A percentile compares a stretch with the other conserved stretches of the same genome.
phyloP scores from a whole-genome alignment of 2,113 vertebrate species.

The Thunnus thynnus region DNA sequence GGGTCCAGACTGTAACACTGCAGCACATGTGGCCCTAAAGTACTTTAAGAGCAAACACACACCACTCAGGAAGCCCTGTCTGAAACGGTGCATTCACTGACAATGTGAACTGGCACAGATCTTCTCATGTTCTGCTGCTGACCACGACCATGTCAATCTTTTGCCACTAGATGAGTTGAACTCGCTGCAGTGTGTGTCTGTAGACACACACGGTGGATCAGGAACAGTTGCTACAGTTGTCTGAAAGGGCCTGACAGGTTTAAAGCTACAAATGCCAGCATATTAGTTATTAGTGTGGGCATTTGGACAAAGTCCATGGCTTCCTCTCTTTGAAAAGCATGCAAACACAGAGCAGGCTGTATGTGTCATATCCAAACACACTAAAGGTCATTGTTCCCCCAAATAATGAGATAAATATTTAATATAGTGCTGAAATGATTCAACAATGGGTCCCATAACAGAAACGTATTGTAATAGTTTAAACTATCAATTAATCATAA shows the following conservation, averaged over 20 bases:
- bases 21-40: too few relatives aligned
- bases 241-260: slow-evolving; percentile 5
- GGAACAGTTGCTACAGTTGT: slow-evolving; percentile 21
- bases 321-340: slow-evolving; percentile 8
- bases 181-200: not conserved
- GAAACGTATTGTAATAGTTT: too few relatives aligned
- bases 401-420: not conserved
- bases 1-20: too few relatives aligned
- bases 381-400: not conserved
- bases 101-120: not conserved
- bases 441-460: too few relatives aligned
- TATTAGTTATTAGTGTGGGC: not conserved
- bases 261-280: slow-evolving; percentile 18
- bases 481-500: too few relatives aligned
- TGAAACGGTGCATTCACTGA: too few relatives aligned
- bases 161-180: not conserved
- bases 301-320: slow-evolving; percentile 9
- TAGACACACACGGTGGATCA: not conserved
- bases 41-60: too few relatives aligned
- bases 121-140: not conserved
- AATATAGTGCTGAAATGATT: too few relatives aligned
- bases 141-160: not conserved
- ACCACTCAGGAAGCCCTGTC: too few relatives aligned
- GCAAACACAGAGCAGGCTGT: not conserved
- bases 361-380: not conserved